A percentile compares a stretch with the other conserved stretches of the same genome.
phyloP scores from a whole-genome alignment of 2,888 invertebrate genomes.

The Deroplatys truncata region DNA sequence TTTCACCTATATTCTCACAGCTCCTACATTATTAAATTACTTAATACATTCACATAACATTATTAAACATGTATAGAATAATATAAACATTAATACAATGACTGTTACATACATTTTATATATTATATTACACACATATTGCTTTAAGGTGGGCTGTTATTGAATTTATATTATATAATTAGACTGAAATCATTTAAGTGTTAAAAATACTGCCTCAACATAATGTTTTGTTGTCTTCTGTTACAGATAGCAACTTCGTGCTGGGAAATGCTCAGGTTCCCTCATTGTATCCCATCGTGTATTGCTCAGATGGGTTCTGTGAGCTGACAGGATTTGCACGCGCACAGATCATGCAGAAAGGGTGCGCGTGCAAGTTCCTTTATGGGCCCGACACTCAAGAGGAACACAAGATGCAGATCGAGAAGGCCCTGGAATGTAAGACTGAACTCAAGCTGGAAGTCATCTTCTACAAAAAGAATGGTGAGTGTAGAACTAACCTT shows the following conservation, averaged over 20 bases:
- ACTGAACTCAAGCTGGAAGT: slow-evolving; percentile 91
- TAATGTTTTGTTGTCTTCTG: neutral
- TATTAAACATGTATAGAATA: too few relatives aligned
- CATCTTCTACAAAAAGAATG: slow-evolving; percentile 91
- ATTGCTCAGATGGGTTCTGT: slow-evolving; percentile 94
- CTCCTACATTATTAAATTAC: too few relatives aligned
- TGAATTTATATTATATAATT: too few relatives aligned
- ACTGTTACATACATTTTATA: too few relatives aligned
- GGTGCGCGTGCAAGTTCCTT: slow-evolving; percentile 91
- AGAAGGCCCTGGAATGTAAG: slow-evolving; percentile 83
- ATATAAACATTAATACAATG: too few relatives aligned
- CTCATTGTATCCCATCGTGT: slow-evolving; percentile 84
- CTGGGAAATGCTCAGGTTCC: slow-evolving; percentile 93
- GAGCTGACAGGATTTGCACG: slow-evolving; percentile 91
- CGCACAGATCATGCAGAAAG: slow-evolving; percentile 95
- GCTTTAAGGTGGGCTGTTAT: too few relatives aligned
- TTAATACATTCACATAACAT: too few relatives aligned
- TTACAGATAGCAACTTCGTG: slow-evolving; percentile 93
- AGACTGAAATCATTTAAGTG: too few relatives aligned
- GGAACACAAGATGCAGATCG: slow-evolving; percentile 84
- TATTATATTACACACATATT: too few relatives aligned
- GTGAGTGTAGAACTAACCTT: slow-evolving; percentile 52
- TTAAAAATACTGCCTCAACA: too few relatives aligned
- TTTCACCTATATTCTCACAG: too few relatives aligned
- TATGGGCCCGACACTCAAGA: slow-evolving; percentile 88